Evolutionary conservation across 2,797 vertebrate species (phyloP).

Genomic region (Smutsia temminckii): DNA sequence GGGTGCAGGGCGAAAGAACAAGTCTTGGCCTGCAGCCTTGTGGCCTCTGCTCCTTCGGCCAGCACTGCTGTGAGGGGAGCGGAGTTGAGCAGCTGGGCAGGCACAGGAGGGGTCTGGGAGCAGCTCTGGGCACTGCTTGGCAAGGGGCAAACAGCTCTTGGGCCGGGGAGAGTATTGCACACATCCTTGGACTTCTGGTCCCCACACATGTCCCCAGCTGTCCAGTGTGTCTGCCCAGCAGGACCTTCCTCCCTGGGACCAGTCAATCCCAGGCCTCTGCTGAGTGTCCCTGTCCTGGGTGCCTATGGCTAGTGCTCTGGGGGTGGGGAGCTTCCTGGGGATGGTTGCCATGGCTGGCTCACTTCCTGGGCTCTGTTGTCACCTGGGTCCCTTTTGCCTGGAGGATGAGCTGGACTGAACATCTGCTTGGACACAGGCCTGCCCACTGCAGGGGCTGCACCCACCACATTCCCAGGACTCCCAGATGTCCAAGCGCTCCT

Average conservation of each 20-base stretch:
- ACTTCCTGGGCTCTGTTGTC: background rate
- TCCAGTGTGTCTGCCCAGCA: background rate
- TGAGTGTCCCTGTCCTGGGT: background rate
- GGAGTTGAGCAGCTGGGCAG: background rate
- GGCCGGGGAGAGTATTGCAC: background rate
- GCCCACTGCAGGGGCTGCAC: background rate
- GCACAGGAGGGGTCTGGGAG: background rate
- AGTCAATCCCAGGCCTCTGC: background rate
- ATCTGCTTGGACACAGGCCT: background rate
- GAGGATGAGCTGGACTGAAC: background rate
- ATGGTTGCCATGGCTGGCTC: background rate
- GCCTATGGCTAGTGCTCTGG: accelerated
- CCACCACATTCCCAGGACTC: accelerated
- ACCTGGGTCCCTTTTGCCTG: background rate
- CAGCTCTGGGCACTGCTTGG: background rate
- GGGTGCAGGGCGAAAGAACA: background rate
- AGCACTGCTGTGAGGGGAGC: background rate
- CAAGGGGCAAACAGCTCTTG: background rate
- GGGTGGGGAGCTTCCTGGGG: background rate
- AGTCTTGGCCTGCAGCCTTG: background rate
- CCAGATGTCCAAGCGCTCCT: background rate
- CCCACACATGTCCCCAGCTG: too few relatives aligned
- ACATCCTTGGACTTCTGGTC: background rate
- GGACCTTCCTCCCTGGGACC: background rate
- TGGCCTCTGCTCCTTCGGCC: too few relatives aligned